Evolutionary conservation across 1,140 invertebrate species (phyloP).

Genomic region (Harpegnathos saltator): DNA sequence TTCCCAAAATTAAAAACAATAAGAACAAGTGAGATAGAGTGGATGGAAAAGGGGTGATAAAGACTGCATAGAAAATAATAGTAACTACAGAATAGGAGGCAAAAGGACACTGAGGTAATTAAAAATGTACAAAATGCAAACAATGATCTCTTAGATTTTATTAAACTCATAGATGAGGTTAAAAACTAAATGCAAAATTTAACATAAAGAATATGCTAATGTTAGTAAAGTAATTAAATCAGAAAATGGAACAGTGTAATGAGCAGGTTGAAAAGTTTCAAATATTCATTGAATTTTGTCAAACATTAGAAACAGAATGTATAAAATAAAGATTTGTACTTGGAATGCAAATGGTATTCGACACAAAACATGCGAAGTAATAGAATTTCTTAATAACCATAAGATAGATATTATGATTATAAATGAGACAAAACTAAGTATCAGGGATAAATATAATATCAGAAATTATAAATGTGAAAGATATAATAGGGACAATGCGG

Average conservation of each 20-base stretch:
- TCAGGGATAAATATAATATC: slow-evolving; percentile 36
- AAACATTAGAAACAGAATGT: background rate
- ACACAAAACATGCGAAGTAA: slow-evolving; percentile 29
- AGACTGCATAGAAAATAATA: background rate
- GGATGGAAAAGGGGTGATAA: background rate
- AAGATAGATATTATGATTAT: slow-evolving; percentile 38
- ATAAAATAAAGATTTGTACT: slow-evolving; percentile 17
- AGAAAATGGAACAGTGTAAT: slow-evolving; percentile 26
- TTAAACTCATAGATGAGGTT: slow-evolving; percentile 2
- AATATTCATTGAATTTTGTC: slow-evolving; percentile 29
- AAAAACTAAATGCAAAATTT: slow-evolving; percentile 27
- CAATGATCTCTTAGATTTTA: background rate
- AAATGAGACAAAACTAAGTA: slow-evolving; percentile 36
- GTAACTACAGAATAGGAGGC: background rate
- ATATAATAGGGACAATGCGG: slow-evolving; percentile 35
- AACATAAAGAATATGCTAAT: slow-evolving; percentile 28
- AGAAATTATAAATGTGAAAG: slow-evolving; percentile 34
- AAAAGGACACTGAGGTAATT: background rate
- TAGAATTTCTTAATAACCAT: slow-evolving; percentile 30
- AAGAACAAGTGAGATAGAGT: background rate
- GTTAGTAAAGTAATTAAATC: slow-evolving; percentile 12
- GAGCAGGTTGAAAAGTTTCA: slow-evolving; percentile 33
- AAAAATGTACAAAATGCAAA: background rate
- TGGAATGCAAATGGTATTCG: slow-evolving; percentile 45
- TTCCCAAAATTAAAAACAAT: slow-evolving; percentile 12